Base-by-base conservation (phyloP, 2,113 vertebrate species). In the Heloderma charlesbogerti region DNA sequence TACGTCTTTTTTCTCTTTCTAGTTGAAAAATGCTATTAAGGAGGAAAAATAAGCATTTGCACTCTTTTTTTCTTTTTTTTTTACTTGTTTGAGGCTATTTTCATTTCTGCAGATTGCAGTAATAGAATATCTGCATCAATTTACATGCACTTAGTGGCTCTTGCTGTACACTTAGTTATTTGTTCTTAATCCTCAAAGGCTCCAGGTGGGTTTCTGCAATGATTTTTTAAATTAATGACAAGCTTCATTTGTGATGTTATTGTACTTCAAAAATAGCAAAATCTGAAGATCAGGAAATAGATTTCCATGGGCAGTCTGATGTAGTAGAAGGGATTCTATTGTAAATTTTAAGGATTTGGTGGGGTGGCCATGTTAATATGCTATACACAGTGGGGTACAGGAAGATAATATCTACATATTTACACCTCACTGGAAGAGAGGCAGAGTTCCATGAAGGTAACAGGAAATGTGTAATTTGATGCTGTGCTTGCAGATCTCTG, bases 1-100 rank as follows among this genome's bases (percentile, higher is more conserved):
- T 91, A 89, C 94, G 93, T 86, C 96, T 95, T 86, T 93, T 95
- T 45, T 22, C 3, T 95, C 89, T 2, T 90, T 94, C 81, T 90
- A n/a, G 40, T 88, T 93, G 20, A 78, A 93, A 95, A 94, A 57
- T 7, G 63, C 1, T 9, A 0, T 1, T 85, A 0, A 80, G 15
- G 3, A 2, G 18, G 48, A 34, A 69, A 79, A 86, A 16, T 1
- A 45, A 51, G 82, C 57, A 1, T 91, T 89, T 12, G 45, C 86
- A 88, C 74, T 92, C 25, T 20, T 79, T 67, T 88, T 71, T 57
- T 69, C 74, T 92, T 18, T 20, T 79, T 67, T 88, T 71, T 57
- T 69, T 60, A 77, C 15, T 18, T 77, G 4, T 4, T 27, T 93
- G 63, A 3, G 67, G 43, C 37, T 89, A 0, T 88, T 95, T 95